Evolutionary conservation across 2,113 vertebrate genomes (phyloP).

Genomic region (Chaetura pelagica): DNA sequence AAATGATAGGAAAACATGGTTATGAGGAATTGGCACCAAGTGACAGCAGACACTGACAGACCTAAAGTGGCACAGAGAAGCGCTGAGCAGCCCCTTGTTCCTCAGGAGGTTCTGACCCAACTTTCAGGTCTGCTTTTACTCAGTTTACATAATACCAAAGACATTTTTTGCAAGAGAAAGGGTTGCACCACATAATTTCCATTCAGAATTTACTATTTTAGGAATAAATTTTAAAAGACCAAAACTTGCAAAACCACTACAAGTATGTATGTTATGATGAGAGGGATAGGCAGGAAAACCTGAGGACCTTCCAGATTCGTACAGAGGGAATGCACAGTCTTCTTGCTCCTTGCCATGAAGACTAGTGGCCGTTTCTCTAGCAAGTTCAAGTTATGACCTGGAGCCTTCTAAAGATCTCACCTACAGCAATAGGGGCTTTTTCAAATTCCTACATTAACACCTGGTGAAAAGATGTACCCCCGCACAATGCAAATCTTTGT

Average conservation of each 20-base stretch:
- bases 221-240: neutral
- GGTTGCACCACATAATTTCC: neutral
- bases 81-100: neutral
- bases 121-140: neutral
- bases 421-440: neutral
- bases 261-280: neutral
- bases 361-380: neutral
- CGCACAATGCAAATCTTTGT: neutral
- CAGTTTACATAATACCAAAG: neutral
- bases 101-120: neutral
- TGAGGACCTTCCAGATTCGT: fast-evolving
- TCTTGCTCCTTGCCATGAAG: neutral
- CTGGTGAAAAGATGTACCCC: neutral
- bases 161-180: neutral
- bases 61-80: neutral
- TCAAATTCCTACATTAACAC: neutral
- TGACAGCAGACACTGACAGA: neutral
- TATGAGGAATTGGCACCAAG: neutral
- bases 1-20: neutral
- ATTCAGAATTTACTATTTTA: neutral
- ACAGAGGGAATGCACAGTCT: neutral
- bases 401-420: neutral
- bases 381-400: neutral
- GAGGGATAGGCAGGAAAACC: neutral
- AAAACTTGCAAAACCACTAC: neutral